These are phyloP conservation scores for Ia io DNA, from an alignment of 2,113 vertebrate genomes.

Conservation along the genomic window DNA sequence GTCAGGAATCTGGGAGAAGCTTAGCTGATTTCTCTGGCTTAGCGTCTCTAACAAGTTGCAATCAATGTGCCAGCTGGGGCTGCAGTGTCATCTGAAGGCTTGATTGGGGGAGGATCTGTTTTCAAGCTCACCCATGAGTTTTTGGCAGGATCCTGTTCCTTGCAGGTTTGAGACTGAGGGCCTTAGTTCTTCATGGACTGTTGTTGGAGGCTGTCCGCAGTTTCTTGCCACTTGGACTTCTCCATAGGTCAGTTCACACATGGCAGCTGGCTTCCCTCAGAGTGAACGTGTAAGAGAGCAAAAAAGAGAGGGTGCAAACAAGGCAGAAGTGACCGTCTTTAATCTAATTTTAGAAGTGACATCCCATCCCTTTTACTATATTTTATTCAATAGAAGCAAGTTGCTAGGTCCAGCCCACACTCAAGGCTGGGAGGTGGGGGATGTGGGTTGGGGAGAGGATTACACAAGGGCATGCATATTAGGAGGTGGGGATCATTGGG, in stretches of 20 bases:
- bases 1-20: background rate
- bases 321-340: background rate
- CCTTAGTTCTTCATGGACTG: background rate
- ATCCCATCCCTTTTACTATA: background rate
- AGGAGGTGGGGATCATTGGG: background rate
- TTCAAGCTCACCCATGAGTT: background rate
- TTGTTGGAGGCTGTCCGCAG: background rate
- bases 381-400: background rate
- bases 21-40: background rate
- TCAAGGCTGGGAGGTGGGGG: background rate
- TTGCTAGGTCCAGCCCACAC: background rate
- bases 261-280: background rate
- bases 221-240: background rate
- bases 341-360: background rate
- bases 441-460: background rate
- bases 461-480: background rate
- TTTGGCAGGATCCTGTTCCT: background rate
- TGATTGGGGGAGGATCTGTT: background rate
- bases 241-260: background rate
- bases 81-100: background rate
- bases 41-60: background rate
- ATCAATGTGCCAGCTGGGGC: background rate
- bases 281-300: background rate
- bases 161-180: background rate
- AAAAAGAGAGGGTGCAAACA: background rate